These are phyloP conservation scores for Sturmia bella DNA, from an alignment of 2,888 invertebrate genomes.

Conservation along the genomic window DNA sequence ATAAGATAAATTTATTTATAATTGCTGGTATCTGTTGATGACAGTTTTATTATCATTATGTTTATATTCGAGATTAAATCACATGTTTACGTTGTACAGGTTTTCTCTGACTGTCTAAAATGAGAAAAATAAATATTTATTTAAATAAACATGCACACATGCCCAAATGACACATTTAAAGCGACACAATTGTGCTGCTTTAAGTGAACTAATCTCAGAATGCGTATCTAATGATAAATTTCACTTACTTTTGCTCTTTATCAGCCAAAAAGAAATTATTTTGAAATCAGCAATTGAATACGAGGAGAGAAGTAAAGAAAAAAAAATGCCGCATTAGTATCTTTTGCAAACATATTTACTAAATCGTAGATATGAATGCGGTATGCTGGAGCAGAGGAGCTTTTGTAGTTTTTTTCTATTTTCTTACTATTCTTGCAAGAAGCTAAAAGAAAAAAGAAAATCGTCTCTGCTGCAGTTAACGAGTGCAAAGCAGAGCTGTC, in stretches of 20 bases:
- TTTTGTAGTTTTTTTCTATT: not conserved
- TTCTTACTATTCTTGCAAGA: no score
- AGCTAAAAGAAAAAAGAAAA: not conserved
- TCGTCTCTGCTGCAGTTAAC: not conserved
- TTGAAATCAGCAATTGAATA: constrained; percentile 36
- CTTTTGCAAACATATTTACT: constrained; percentile 29
- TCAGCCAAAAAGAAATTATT: constrained; percentile 45
- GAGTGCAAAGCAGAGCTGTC: constrained; percentile 26
- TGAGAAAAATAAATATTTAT: constrained; percentile 5
- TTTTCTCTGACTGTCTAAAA: constrained; percentile 7
- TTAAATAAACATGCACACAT: not conserved
- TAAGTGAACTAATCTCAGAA: constrained; percentile 30
- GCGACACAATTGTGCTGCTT: constrained; percentile 4
- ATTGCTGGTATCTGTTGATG: constrained; percentile 46
- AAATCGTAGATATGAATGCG: constrained; percentile 64
- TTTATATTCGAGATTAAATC: constrained; percentile 25
- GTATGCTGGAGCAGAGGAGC: constrained; percentile 31
- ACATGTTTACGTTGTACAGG: constrained; percentile 13
- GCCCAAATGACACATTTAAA: not conserved
- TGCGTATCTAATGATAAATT: constrained; percentile 11
- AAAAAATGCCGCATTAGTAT: constrained; percentile 61
- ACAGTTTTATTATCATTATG: constrained; percentile 38
- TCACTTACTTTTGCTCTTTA: constrained; percentile 6
- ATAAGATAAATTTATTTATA: constrained; percentile 4
- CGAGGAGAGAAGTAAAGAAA: no score